phyloP scores from a whole-genome alignment of 2,888 invertebrate species.

The Aporophyla nigra region DNA sequence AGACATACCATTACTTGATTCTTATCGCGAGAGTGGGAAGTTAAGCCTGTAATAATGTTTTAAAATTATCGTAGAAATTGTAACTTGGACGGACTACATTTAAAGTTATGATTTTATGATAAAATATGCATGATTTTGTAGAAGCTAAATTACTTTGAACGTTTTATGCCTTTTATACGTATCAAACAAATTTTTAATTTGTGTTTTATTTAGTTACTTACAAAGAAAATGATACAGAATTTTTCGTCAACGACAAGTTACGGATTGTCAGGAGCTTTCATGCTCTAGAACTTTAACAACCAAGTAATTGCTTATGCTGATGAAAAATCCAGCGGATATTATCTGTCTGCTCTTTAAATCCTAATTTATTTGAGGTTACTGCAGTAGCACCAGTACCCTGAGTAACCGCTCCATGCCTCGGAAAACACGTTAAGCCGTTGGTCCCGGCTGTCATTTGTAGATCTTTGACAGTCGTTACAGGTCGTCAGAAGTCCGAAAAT shows the following conservation, averaged over 20 bases:
- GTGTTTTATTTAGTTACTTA: too few species aligned
- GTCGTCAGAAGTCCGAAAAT: too few species aligned
- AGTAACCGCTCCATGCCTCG: too few species aligned
- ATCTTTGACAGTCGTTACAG: too few species aligned
- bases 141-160: neutral
- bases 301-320: neutral
- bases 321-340: too few species aligned
- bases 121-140: constrained; percentile 1
- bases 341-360: too few species aligned
- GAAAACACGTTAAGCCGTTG: too few species aligned
- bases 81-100: constrained; percentile 2
- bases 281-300: neutral
- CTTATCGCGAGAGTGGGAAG: constrained; percentile 52
- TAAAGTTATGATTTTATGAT: constrained; percentile 21
- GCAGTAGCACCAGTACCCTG: too few species aligned
- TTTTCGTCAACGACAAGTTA: too few species aligned
- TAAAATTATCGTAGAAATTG: constrained; percentile 10
- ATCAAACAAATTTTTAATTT: neutral
- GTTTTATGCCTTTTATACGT: neutral
- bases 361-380: too few species aligned
- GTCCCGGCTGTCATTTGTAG: too few species aligned
- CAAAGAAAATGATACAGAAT: neutral
- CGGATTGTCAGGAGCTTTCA: neutral
- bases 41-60: constrained; percentile 14
- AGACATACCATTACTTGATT: constrained; percentile 35